Percentiles rank a stretch among this genome's conserved stretches.
phyloP scores from a whole-genome alignment of 1,140 invertebrate genomes.

The Pogonognathellus flavescens region DNA sequence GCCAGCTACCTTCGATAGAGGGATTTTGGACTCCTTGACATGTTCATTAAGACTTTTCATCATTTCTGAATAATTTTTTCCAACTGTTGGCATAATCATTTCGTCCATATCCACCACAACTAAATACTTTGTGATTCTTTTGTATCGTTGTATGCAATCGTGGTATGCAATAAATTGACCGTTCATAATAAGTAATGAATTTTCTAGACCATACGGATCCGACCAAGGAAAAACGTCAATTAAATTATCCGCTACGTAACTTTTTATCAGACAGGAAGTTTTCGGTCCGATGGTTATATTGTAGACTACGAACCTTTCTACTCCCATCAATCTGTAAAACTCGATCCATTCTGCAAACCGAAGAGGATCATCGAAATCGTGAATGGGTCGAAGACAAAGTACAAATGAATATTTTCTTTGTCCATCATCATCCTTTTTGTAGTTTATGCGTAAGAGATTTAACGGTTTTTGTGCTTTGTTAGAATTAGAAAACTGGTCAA shows the following conservation, averaged over 20 bases:
- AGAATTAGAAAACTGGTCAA: no score
- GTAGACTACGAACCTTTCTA: neutral
- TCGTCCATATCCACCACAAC: neutral
- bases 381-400: neutral
- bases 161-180: neutral
- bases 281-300: neutral
- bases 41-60: neutral
- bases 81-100: neutral
- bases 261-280: neutral
- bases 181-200: neutral
- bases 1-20: no score
- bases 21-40: no score
- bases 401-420: no score
- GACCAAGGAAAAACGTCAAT: no score
- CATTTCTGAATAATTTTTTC: neutral
- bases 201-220: no score
- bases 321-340: neutral
- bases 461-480: no score
- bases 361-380: neutral
- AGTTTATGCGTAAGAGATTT: no score
- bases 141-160: neutral
- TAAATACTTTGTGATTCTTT: neutral
- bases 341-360: neutral
- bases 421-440: no score
- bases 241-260: neutral